phyloP scores from a whole-genome alignment of 1,140 invertebrate species.

The Temnothorax nylanderi region DNA sequence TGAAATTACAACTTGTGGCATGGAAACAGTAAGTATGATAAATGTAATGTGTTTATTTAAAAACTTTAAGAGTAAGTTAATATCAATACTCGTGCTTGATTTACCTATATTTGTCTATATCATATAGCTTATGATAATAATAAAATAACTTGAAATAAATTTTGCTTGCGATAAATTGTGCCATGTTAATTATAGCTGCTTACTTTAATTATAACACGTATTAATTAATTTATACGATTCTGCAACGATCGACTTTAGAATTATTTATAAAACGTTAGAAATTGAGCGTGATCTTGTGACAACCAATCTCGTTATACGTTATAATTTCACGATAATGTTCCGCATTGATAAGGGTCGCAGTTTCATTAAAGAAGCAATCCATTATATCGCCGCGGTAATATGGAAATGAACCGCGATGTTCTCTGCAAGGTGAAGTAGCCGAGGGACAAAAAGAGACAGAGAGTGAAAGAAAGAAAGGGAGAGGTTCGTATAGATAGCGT shows the following conservation, averaged over 20 bases:
- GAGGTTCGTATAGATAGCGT: constrained; percentile 47
- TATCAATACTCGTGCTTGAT: not conserved
- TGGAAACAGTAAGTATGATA: not conserved
- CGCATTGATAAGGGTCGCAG: constrained; percentile 36
- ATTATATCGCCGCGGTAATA: constrained; percentile 47
- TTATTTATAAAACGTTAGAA: constrained; percentile 36
- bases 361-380: constrained; percentile 57
- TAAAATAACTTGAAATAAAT: not conserved
- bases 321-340: constrained; percentile 26
- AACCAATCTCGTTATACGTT: not conserved
- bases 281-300: constrained; percentile 13
- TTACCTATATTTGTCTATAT: no score
- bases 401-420: constrained; percentile 49
- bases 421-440: not conserved
- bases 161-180: not conserved
- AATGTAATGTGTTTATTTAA: not conserved
- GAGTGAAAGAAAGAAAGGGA: constrained; percentile 32
- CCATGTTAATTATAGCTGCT: not conserved
- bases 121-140: not conserved
- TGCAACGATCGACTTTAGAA: not conserved
- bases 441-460: not conserved
- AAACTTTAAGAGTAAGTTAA: not conserved
- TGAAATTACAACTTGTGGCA: not conserved
- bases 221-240: not conserved
- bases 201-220: constrained; percentile 26